Evolutionary conservation across 2,888 invertebrate species (phyloP).

Genomic region (Pollenia angustigena): DNA sequence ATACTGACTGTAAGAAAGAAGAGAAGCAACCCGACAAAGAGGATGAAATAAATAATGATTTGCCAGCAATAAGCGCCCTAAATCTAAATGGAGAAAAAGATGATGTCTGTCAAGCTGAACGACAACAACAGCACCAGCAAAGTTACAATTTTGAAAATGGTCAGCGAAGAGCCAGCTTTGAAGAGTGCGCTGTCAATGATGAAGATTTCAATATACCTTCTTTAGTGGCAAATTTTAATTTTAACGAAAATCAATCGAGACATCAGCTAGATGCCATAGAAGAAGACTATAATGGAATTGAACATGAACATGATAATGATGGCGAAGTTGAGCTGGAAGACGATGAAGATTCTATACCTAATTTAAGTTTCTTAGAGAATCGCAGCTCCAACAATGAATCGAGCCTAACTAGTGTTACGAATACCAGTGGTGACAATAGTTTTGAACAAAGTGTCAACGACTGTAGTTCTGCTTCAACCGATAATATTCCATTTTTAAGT

Average conservation of each 20-base stretch:
- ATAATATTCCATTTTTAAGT: slow-evolving; percentile 66
- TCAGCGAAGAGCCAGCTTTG: background rate
- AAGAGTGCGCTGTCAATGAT: slow-evolving; percentile 1
- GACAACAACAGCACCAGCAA: background rate
- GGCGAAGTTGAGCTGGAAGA: slow-evolving; percentile 60
- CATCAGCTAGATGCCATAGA: slow-evolving; percentile 45
- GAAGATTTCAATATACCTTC: slow-evolving; percentile 43
- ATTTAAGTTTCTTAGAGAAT: slow-evolving; percentile 81
- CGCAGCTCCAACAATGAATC: slow-evolving; percentile 82
- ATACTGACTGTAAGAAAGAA: slow-evolving; percentile 7
- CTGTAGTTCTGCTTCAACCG: slow-evolving; percentile 75
- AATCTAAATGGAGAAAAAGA: slow-evolving; percentile 76
- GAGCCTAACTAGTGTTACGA: slow-evolving; percentile 83
- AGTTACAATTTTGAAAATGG: slow-evolving; percentile 32
- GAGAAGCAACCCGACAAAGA: background rate
- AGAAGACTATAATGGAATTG: slow-evolving; percentile 56
- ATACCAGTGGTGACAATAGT: slow-evolving; percentile 83
- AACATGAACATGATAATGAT: slow-evolving; percentile 42
- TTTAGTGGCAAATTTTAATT: slow-evolving; percentile 10
- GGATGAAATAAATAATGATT: slow-evolving; percentile 46
- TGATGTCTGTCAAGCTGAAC: background rate
- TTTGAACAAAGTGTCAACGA: slow-evolving; percentile 82
- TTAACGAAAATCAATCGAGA: slow-evolving; percentile 71
- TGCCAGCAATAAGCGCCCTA: slow-evolving; percentile 80
- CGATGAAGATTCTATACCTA: slow-evolving; percentile 79